Evolutionary conservation across 1,140 invertebrate genomes (phyloP).

Genomic region (Pachypeltis micranthus): DNA sequence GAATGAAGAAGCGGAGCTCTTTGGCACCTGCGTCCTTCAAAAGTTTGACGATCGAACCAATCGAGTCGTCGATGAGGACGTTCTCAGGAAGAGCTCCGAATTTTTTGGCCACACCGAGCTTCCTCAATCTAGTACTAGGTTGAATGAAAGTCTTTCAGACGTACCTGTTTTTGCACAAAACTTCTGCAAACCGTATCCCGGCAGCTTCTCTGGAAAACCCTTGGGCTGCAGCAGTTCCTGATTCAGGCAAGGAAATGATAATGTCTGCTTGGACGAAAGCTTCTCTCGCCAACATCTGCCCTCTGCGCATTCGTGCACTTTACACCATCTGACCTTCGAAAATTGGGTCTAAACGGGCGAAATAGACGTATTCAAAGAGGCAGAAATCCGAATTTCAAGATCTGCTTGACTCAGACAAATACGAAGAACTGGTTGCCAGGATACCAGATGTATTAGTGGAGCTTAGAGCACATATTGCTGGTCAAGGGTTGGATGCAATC

Average conservation of each 20-base stretch:
- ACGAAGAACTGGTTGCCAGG: conserved; percentile 86
- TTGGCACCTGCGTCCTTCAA: conserved; percentile 83
- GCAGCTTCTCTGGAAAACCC: conserved; percentile 83
- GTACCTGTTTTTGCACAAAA: conserved; percentile 92
- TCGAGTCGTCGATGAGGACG: conserved; percentile 93
- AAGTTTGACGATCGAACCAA: conserved; percentile 89
- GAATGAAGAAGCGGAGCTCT: too few relatives aligned
- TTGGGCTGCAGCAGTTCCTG: conserved; percentile 88
- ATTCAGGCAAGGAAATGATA: conserved; percentile 92
- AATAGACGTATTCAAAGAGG: conserved; percentile 99
- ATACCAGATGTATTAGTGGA: conserved; percentile 87
- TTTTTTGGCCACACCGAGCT: conserved; percentile 90
- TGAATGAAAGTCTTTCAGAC: conserved; percentile 96
- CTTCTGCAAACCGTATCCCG: conserved; percentile 79
- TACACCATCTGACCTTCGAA: conserved; percentile 95
- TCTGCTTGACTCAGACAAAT: conserved; percentile 86
- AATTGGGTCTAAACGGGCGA: conserved; percentile 85
- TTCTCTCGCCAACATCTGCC: conserved; percentile 78
- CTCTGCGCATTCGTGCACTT: conserved; percentile 83
- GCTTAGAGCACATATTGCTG: conserved; percentile 80
- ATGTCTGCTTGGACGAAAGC: conserved; percentile 82
- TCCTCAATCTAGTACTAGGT: conserved; percentile 76
- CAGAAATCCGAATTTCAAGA: conserved; percentile 98
- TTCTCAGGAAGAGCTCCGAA: conserved; percentile 90
- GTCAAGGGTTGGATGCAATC: conserved; percentile 83